A percentile compares a stretch with the other conserved stretches of the same genome.
Evolutionary conservation across 2,113 vertebrate species (phyloP).

Genomic region (Crypturellus undulatus): DNA sequence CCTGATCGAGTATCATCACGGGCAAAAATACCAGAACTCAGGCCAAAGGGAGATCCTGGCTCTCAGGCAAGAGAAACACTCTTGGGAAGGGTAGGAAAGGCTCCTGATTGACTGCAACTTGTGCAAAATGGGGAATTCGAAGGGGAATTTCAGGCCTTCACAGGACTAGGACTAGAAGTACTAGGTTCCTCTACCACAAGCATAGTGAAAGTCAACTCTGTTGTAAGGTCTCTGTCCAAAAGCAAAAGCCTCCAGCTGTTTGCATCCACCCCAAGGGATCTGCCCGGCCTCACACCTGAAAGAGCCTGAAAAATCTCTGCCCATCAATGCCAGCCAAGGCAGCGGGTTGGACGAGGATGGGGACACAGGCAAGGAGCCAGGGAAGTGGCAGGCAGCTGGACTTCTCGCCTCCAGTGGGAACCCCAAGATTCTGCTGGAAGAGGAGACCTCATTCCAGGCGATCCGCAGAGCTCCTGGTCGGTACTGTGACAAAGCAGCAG

Average conservation of each 20-base stretch:
- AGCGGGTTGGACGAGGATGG: not conserved
- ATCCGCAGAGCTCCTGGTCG: fast-evolving
- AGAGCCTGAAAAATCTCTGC: not conserved
- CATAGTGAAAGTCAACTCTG: fast-evolving
- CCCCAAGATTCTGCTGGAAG: not conserved
- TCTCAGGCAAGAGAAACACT: not conserved
- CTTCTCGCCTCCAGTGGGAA: not conserved
- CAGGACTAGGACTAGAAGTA: not conserved
- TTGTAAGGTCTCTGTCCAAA: not conserved
- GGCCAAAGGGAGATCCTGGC: not conserved
- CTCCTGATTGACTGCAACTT: not conserved
- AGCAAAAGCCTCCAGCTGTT: not conserved
- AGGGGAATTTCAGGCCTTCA: not conserved
- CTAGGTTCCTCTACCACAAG: not conserved
- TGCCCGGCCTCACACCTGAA: not conserved
- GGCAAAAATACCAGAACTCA: not conserved
- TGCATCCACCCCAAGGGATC: fast-evolving
- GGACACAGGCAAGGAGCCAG: not conserved
- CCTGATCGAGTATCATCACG: not conserved
- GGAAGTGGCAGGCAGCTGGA: not conserved
- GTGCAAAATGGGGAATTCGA: not conserved
- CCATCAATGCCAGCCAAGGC: not conserved
- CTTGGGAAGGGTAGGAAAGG: not conserved
- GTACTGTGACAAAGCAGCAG: fast-evolving
- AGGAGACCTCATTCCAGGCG: fast-evolving